phyloP scores from a whole-genome alignment of 2,113 vertebrate species.

The Agapornis roseicollis region DNA sequence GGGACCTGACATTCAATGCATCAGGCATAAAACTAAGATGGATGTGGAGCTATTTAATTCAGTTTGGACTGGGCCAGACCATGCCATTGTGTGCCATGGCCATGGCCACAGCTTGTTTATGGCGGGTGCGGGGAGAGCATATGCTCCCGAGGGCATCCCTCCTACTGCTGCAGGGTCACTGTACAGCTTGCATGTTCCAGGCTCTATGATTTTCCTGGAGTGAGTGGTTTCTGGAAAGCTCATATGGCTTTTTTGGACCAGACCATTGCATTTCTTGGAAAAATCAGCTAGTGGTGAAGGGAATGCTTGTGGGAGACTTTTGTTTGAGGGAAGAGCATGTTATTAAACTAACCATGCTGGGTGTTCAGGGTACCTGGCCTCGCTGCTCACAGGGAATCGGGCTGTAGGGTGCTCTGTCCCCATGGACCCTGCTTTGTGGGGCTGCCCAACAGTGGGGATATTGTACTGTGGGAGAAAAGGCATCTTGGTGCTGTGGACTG shows the following conservation, averaged over 20 bases:
- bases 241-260: background rate
- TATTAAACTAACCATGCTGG: background rate
- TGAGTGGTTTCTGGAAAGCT: conserved; percentile 1
- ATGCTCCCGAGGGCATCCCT: background rate
- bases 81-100: background rate
- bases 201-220: conserved; percentile 10
- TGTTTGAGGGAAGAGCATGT: background rate
- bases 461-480: background rate
- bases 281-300: background rate
- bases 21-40: background rate
- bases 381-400: background rate
- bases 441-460: background rate
- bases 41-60: background rate
- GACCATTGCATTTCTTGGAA: background rate
- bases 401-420: background rate
- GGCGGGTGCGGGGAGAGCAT: background rate
- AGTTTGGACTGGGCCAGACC: background rate
- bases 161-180: background rate
- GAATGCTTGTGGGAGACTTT: background rate
- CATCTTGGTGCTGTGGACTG: background rate
- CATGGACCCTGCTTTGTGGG: accelerated
- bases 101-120: background rate
- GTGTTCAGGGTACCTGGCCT: background rate
- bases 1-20: background rate
- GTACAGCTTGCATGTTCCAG: accelerated